phyloP scores from a whole-genome alignment of 2,113 vertebrate species.

The Mesocricetus auratus region DNA sequence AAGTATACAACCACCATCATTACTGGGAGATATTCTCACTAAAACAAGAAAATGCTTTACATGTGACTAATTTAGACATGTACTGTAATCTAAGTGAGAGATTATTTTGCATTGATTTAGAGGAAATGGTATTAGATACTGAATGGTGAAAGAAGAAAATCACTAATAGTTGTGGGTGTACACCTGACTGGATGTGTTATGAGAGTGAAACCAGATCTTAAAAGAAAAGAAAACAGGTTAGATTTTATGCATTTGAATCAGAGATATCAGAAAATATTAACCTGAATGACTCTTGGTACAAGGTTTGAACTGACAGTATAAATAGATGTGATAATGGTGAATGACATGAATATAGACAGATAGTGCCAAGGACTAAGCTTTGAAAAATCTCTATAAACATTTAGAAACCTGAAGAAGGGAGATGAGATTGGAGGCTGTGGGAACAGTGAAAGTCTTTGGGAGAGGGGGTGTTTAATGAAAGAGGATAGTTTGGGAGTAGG shows the following conservation, averaged over 20 bases:
- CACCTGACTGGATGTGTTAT: not conserved
- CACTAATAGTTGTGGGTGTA: not conserved
- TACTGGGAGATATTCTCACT: not conserved
- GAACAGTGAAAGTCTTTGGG: not conserved
- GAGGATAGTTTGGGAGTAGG: not conserved
- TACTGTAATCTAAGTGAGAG: constrained; percentile 7
- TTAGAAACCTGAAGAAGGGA: not conserved
- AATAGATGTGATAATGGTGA: not conserved
- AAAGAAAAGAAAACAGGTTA: constrained; percentile 12
- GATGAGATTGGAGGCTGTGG: not conserved
- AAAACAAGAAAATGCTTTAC: not conserved
- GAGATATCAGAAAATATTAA: not conserved
- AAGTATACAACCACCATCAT: not conserved
- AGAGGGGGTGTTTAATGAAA: not conserved
- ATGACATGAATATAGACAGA: not conserved
- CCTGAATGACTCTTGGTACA: constrained; percentile 9
- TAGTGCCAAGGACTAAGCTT: not conserved
- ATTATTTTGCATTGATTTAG: constrained; percentile 4
- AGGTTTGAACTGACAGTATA: not conserved
- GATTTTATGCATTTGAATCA: constrained; percentile 40
- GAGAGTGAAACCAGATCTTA: constrained; percentile 12
- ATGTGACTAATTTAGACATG: not conserved
- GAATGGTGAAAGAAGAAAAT: not conserved
- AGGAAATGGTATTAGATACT: not conserved
- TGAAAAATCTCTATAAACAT: not conserved